Conservation (phyloP, 2,888 invertebrate species). For the Eudemis profundana region DNA sequence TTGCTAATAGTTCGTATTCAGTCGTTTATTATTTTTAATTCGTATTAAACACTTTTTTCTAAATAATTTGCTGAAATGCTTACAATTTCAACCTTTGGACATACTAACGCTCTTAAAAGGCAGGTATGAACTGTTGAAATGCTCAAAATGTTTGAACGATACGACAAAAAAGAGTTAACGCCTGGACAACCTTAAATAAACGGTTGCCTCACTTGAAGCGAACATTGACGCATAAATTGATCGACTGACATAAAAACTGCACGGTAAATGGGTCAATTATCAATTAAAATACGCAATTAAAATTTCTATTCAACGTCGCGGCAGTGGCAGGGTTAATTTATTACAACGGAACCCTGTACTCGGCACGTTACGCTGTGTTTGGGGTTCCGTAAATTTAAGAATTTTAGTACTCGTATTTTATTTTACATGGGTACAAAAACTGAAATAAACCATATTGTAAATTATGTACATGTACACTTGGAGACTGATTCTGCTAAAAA, state of each 20-base stretch:
- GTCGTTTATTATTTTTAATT: too few relatives aligned
- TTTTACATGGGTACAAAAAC: too few relatives aligned
- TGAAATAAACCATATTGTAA: too few relatives aligned
- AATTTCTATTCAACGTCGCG: constrained; percentile 18
- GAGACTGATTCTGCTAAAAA: too few relatives aligned
- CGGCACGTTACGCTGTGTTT: constrained; percentile 21
- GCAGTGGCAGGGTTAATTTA: constrained; percentile 37
- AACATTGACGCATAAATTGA: constrained; percentile 25
- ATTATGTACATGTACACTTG: too few relatives aligned
- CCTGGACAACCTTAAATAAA: neutral
- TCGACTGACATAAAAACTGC: constrained; percentile 22
- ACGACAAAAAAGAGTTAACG: neutral
- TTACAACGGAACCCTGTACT: constrained; percentile 18
- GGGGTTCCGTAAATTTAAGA: constrained; percentile 8
- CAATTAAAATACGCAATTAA: constrained; percentile 40
- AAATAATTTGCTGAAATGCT: too few relatives aligned
- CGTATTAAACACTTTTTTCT: too few relatives aligned
- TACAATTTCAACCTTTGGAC: too few relatives aligned
- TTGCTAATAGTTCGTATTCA: too few relatives aligned
- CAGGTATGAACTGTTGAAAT: neutral
- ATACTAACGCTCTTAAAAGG: too few relatives aligned
- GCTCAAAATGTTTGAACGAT: neutral
- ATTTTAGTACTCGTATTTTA: neutral
- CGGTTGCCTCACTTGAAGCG: neutral
- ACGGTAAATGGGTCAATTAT: constrained; percentile 34